Percentiles rank a stretch among this genome's conserved stretches.
Evolutionary conservation across 1,140 invertebrate species (phyloP).

Genomic region (Oedothorax gibbosus): DNA sequence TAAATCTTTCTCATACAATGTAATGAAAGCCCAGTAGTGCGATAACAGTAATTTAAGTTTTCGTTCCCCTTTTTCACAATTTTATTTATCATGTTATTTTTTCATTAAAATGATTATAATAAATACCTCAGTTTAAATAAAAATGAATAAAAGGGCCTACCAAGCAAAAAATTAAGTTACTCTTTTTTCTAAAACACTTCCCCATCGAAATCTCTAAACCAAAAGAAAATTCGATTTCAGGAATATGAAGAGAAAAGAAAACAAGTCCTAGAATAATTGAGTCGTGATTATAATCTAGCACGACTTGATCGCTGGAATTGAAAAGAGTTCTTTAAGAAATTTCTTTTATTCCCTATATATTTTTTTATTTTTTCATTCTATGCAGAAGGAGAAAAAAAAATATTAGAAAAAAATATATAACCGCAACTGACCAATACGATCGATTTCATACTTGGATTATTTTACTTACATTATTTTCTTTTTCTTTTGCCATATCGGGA

Average conservation of each 20-base stretch:
- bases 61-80: slow-evolving; percentile 1
- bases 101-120: slow-evolving; percentile 32
- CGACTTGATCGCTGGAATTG: slow-evolving; percentile 44
- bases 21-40: slow-evolving; percentile 27
- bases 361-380: slow-evolving; percentile 36
- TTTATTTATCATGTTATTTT: background rate
- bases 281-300: slow-evolving; percentile 54
- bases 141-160: background rate
- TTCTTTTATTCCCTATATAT: slow-evolving; percentile 23
- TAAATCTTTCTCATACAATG: slow-evolving; percentile 22
- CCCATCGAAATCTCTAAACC: slow-evolving; percentile 40
- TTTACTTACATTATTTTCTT: slow-evolving; percentile 29
- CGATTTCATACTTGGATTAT: slow-evolving; percentile 44
- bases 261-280: slow-evolving; percentile 52
- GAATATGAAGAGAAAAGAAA: slow-evolving; percentile 39
- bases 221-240: slow-evolving; percentile 42
- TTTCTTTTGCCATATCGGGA: slow-evolving; percentile 22
- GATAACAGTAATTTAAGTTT: slow-evolving; percentile 43
- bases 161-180: slow-evolving; percentile 2
- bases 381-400: slow-evolving; percentile 40
- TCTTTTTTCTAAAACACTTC: slow-evolving; percentile 1
- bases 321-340: slow-evolving; percentile 51
- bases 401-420: slow-evolving; percentile 48
- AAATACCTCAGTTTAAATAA: slow-evolving; percentile 27
- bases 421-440: slow-evolving; percentile 49